These are phyloP conservation scores for Macroramphosus scolopax DNA, from an alignment of 2,797 vertebrate genomes.

Conservation along the genomic window DNA sequence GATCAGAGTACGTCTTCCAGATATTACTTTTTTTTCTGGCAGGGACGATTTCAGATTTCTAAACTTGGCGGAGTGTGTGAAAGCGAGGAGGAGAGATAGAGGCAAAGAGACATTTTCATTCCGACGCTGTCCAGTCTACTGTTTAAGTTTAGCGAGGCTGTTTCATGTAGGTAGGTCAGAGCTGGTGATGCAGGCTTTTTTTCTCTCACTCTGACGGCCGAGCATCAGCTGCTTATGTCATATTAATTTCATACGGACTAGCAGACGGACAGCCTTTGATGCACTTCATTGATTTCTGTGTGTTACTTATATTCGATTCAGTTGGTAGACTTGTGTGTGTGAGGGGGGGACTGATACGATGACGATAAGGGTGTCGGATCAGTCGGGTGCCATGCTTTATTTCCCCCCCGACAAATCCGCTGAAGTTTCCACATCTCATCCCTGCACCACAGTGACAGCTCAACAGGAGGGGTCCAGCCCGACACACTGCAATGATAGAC, in stretches of 20 bases:
- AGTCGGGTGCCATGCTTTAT: conserved; percentile 65
- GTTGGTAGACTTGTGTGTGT: conserved; percentile 51
- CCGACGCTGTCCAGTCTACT: conserved; percentile 20
- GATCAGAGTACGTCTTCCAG: conserved; percentile 19
- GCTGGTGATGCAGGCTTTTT: conserved; percentile 20
- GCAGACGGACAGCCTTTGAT: conserved; percentile 55
- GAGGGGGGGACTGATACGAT: conserved; percentile 45
- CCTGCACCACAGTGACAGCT: conserved; percentile 55
- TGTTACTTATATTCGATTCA: conserved; percentile 64
- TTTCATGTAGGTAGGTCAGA: conserved; percentile 71
- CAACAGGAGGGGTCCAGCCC: conserved; percentile 56
- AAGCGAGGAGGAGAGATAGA: conserved; percentile 19
- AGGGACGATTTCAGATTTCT: conserved; percentile 37
- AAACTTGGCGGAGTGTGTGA: conserved; percentile 39
- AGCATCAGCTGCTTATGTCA: conserved; percentile 73
- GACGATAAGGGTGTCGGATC: conserved; percentile 70
- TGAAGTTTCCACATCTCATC: conserved; percentile 59
- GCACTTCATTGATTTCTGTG: conserved; percentile 54
- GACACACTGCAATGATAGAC: conserved; percentile 54
- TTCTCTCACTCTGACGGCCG: conserved; percentile 22
- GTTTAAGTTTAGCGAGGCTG: conserved; percentile 39
- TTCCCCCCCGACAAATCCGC: conserved; percentile 69
- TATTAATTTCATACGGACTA: conserved; percentile 68
- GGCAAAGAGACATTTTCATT: conserved; percentile 12
- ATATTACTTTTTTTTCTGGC: conserved; percentile 25